Conservation (phyloP, 1,140 invertebrate genomes). For the Diorhabda elongata region DNA sequence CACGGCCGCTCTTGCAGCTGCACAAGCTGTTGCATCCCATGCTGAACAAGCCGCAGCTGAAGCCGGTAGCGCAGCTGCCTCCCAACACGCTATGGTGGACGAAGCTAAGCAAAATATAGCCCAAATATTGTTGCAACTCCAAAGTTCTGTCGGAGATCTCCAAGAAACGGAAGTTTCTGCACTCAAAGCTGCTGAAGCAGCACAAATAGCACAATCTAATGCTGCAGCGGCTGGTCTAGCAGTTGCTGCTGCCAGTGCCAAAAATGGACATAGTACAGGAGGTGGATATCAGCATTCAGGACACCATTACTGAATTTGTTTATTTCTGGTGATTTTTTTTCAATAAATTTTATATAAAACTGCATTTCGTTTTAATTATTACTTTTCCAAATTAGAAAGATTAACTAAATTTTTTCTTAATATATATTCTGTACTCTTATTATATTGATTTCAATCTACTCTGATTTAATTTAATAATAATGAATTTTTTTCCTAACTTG, state of each 20-base stretch:
- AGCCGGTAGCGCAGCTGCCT: slow-evolving; percentile 30
- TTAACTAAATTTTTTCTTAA: too few species aligned
- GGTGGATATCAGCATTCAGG: slow-evolving; percentile 10
- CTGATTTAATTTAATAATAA: too few species aligned
- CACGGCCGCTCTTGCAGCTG: slow-evolving; percentile 29
- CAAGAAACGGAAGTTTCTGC: slow-evolving; percentile 33
- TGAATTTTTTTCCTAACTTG: too few species aligned
- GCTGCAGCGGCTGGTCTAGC: slow-evolving; percentile 36
- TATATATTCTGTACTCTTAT: too few species aligned
- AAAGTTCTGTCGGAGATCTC: slow-evolving; percentile 28
- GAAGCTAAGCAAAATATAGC: slow-evolving; percentile 31
- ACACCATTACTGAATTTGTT: background rate
- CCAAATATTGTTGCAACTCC: slow-evolving; percentile 25
- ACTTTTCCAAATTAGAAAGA: too few species aligned
- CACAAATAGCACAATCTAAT: slow-evolving; percentile 35
- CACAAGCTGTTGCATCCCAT: slow-evolving; percentile 28
- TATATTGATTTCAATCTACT: too few species aligned
- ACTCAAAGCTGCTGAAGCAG: slow-evolving; percentile 29
- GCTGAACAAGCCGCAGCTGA: slow-evolving; percentile 30
- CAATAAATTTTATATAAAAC: background rate
- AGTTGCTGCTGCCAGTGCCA: slow-evolving; percentile 29
- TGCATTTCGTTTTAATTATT: background rate
- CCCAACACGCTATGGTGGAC: slow-evolving; percentile 32
- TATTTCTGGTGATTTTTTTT: background rate
- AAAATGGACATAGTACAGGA: slow-evolving; percentile 2